Evolutionary conservation across 2,797 vertebrate genomes (phyloP).

Genomic region (Muraenolepis orangiensis): DNA sequence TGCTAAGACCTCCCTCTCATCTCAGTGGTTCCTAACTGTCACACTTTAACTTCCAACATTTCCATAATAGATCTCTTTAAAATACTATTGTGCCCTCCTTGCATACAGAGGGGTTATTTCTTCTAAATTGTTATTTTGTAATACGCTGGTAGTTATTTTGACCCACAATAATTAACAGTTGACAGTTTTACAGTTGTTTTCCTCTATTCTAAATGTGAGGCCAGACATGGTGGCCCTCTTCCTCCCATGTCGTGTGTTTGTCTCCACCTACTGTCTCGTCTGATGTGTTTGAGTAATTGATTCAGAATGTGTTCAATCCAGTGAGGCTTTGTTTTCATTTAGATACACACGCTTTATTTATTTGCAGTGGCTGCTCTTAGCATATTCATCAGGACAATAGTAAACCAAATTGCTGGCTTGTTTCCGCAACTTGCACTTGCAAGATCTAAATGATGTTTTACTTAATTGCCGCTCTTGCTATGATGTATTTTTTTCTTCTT

Average conservation of each 20-base stretch:
- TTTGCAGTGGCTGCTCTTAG: neutral
- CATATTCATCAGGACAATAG: too few relatives aligned
- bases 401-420: neutral
- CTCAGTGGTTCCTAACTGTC: neutral
- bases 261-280: neutral
- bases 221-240: neutral
- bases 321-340: neutral
- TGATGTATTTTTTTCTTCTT: neutral
- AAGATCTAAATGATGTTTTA: neutral
- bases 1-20: conserved; percentile 15
- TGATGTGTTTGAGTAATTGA: neutral
- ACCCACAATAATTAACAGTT: neutral
- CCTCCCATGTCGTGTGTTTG: neutral
- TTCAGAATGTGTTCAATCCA: neutral
- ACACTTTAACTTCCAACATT: neutral
- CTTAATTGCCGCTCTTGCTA: neutral
- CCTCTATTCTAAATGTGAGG: neutral
- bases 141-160: neutral
- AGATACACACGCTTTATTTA: neutral
- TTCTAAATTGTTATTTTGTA: neutral
- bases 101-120: neutral
- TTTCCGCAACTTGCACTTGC: neutral
- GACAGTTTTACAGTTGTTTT: neutral
- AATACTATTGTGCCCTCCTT: neutral
- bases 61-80: neutral